A percentile compares a stretch with the other conserved stretches of the same genome.
These are phyloP conservation scores for Apodemus sylvaticus DNA, from an alignment of 2,113 vertebrate genomes.

Conservation along the genomic window DNA sequence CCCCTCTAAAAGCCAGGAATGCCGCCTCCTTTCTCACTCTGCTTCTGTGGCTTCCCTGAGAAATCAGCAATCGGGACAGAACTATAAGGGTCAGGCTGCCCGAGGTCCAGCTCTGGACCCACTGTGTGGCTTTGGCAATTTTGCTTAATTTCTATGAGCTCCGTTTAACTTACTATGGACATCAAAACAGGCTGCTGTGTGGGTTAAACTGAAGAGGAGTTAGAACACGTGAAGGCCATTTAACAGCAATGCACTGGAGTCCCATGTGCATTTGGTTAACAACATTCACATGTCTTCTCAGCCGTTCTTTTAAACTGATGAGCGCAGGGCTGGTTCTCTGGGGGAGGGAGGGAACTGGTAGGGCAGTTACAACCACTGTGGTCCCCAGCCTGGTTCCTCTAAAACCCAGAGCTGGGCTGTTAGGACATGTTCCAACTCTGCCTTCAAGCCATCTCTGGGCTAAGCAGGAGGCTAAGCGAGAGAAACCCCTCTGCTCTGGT, in stretches of 20 bases:
- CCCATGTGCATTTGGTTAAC: neutral
- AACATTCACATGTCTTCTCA: neutral
- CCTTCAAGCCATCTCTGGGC: neutral
- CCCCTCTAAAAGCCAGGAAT: neutral
- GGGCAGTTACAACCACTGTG: neutral
- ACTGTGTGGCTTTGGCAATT: neutral
- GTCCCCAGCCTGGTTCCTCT: neutral
- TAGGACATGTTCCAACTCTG: neutral
- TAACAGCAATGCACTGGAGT: neutral
- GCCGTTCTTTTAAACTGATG: neutral
- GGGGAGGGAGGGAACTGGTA: neutral
- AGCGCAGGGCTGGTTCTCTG: neutral
- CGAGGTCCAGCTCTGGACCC: neutral
- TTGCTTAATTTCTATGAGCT: slow-evolving; percentile 1
- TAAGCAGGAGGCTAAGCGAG: too few species aligned
- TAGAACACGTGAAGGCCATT: neutral
- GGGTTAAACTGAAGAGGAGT: neutral
- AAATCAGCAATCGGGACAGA: neutral
- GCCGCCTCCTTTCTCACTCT: neutral
- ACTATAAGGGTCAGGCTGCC: neutral
- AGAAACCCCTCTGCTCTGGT: neutral
- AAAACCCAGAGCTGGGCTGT: neutral
- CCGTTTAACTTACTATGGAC: neutral
- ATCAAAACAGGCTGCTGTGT: neutral
- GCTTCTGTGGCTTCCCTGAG: neutral